Percentiles rank a stretch among this genome's conserved stretches.
phyloP scores from a whole-genome alignment of 1,140 invertebrate species.

The Lethrus apterus region DNA sequence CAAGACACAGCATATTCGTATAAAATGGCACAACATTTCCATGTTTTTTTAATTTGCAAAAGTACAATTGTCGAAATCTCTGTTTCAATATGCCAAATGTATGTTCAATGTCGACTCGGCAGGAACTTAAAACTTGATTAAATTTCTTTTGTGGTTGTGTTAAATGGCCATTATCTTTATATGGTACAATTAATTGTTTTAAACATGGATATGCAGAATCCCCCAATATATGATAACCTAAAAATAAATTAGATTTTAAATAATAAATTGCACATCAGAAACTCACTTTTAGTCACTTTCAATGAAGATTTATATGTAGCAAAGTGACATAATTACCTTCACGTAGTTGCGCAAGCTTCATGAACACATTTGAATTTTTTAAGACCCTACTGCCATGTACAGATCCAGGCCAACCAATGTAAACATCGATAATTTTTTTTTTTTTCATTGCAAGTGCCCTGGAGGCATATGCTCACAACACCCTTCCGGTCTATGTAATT shows the following conservation, averaged over 20 bases:
- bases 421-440: slow-evolving; percentile 8
- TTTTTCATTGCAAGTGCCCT: slow-evolving; percentile 3
- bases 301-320: no score
- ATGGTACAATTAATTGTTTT: slow-evolving; percentile 17
- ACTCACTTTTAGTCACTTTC: no score
- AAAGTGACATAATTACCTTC: no score
- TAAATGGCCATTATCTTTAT: slow-evolving; percentile 18
- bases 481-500: background rate
- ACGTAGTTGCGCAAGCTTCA: no score
- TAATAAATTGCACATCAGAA: no score
- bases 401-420: slow-evolving; percentile 7
- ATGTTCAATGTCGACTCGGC: slow-evolving; percentile 18
- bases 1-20: slow-evolving; percentile 21
- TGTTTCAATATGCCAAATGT: slow-evolving; percentile 21
- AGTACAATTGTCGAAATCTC: slow-evolving; percentile 22
- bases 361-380: slow-evolving; percentile 9
- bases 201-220: slow-evolving; percentile 18
- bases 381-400: slow-evolving; percentile 6
- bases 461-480: background rate
- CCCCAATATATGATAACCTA: slow-evolving; percentile 10
- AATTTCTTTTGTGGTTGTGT: slow-evolving; percentile 14
- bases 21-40: slow-evolving; percentile 17
- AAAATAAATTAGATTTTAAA: no score
- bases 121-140: slow-evolving; percentile 11
- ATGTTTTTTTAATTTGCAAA: slow-evolving; percentile 15